Base-by-base conservation (phyloP, 2,888 invertebrate genomes). In the Sarcophaga carnaria region DNA sequence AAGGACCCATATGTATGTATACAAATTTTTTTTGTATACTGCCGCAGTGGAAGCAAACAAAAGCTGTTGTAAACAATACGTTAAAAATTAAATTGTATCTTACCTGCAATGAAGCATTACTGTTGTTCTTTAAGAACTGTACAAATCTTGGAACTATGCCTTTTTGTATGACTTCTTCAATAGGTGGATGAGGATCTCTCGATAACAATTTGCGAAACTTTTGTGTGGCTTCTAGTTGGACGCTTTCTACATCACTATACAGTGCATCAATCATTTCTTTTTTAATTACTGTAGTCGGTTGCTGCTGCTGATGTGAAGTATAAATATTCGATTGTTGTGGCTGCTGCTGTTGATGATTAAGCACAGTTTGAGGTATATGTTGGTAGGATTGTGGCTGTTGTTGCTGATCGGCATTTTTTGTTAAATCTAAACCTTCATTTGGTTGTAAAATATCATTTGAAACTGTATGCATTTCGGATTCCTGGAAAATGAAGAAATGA, bases 91-190 rank as follows among this genome's bases (percentile, higher is more conserved):
- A 1, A 37, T 37, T 54, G 12, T 14, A 54, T 54, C 60, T 90
- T 94, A 97, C 97, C 95, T 98, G 98, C 90, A 99, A 94, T 62
- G 97, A 97, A 90, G 96, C 97, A 94, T 98, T 97, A 88, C 95
- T 94, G 91, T 96, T 96, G 94, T 96, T 96, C 91, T 96, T 95
- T 88, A 99, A 94, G 94, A 99, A 98, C 93, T 97, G 96, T 49
- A 99, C 98, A 95, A 99, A 98, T 94, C 96, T 96, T 60, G 98
- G 98, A 89, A 99, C 97, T 92, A 99, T 97, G 90, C 98, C 99
- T 84, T 98, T 97, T 89, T 96, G 95, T 92, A 99, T 98, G 66
- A 99, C 99, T 95, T 98, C 98, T 94, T 99, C 98, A 90, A 99
- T 99, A 3, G 99, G 99, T 79, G 99, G 99, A 94, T 98, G 98